phyloP scores from a whole-genome alignment of 2,797 vertebrate genomes.

The Thunnus albacares region DNA sequence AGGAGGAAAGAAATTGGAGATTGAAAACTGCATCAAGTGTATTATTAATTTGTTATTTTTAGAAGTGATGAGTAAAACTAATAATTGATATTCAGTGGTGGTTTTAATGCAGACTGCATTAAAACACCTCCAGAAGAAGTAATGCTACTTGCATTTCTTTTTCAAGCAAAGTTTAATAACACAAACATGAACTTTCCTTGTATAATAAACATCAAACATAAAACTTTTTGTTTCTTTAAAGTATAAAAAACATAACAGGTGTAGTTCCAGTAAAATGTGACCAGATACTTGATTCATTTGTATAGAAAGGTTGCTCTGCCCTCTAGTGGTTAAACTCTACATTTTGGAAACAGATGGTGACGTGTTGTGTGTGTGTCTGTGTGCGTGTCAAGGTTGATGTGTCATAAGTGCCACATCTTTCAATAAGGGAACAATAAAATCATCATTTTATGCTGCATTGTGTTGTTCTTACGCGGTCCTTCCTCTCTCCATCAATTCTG shows the following conservation, averaged over 20 bases:
- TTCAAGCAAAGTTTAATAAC: neutral
- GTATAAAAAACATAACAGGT: neutral
- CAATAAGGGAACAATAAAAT: neutral
- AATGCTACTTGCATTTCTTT: neutral
- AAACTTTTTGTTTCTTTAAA: no score
- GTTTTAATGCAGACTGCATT: neutral
- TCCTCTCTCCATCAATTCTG: constrained; percentile 71
- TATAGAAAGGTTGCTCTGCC: constrained; percentile 6
- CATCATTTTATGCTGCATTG: neutral
- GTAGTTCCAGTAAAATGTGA: neutral
- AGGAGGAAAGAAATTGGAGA: neutral
- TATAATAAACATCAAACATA: neutral
- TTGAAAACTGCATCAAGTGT: neutral
- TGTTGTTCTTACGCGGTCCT: constrained; percentile 83
- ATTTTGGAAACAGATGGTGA: neutral
- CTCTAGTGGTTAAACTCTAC: constrained; percentile 14
- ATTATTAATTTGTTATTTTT: neutral
- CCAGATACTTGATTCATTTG: neutral
- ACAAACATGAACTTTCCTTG: neutral
- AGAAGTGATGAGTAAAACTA: neutral
- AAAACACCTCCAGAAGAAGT: neutral
- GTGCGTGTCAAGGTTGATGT: neutral
- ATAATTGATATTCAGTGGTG: neutral
- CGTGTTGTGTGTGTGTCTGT: neutral
- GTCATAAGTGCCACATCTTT: neutral